Percentiles rank a stretch among this genome's conserved stretches.
These are phyloP conservation scores for Morpho helenor DNA, from an alignment of 2,888 invertebrate species.

Conservation along the genomic window DNA sequence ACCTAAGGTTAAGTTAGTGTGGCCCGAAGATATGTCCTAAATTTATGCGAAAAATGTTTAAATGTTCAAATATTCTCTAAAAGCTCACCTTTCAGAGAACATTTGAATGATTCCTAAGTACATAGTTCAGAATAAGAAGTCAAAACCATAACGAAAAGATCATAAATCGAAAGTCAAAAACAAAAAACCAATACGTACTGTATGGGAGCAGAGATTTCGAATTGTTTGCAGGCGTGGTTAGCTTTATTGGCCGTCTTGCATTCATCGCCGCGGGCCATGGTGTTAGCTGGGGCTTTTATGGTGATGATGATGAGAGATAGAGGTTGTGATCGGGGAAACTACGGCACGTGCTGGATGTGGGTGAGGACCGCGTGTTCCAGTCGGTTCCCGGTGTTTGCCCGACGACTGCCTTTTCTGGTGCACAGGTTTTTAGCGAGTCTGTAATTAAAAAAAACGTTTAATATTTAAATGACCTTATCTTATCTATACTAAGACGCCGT, in stretches of 20 bases:
- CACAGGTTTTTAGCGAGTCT: conserved; percentile 91
- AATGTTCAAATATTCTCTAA: too few species aligned
- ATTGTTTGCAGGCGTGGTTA: conserved; percentile 62
- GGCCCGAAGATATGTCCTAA: too few species aligned
- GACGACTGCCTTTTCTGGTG: conserved; percentile 90
- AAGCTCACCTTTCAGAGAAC: too few species aligned
- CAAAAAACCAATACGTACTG: conserved; percentile 47
- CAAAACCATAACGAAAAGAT: too few species aligned
- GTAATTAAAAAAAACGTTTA: conserved; percentile 48
- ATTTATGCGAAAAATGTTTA: too few species aligned
- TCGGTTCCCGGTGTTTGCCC: conserved; percentile 91
- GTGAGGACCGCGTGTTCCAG: conserved; percentile 91
- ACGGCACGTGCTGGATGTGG: conserved; percentile 92
- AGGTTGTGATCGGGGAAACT: conserved; percentile 56
- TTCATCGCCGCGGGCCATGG: conserved; percentile 75
- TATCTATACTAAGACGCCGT: too few species aligned
- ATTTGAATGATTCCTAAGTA: too few species aligned
- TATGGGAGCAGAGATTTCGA: conserved; percentile 57
- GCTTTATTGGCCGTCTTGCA: conserved; percentile 67
- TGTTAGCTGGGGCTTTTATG: conserved; percentile 37
- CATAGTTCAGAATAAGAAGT: too few species aligned
- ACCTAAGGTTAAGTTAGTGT: too few species aligned
- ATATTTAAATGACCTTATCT: too few species aligned
- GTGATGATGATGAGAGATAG: conserved; percentile 47
- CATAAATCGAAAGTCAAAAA: too few species aligned